Conservation (phyloP, 2,888 invertebrate species). For the Acanthoscelides obtectus region DNA sequence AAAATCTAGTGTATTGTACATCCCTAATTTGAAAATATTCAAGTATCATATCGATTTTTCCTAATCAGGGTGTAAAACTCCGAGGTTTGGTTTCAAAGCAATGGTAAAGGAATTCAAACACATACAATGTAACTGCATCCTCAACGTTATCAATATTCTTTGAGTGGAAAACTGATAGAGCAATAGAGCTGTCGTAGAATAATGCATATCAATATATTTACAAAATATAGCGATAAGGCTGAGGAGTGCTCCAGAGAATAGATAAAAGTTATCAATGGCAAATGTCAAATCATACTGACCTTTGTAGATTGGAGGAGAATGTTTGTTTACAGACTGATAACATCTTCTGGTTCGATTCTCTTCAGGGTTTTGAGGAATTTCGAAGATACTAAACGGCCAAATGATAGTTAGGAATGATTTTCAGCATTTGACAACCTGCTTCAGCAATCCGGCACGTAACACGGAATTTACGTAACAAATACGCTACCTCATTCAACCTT, state of each 20-base stretch:
- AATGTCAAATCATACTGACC: conserved; percentile 35
- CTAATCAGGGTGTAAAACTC: conserved; percentile 9
- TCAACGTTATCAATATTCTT: neutral
- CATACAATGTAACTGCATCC: neutral
- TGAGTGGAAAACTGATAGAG: neutral
- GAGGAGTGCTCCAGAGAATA: neutral
- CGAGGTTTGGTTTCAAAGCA: neutral
- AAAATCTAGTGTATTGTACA: neutral
- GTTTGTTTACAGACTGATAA: conserved; percentile 40
- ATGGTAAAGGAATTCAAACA: neutral
- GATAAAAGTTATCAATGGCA: neutral
- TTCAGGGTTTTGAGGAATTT: conserved; percentile 2
- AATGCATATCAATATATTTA: neutral
- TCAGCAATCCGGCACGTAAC: conserved; percentile 7
- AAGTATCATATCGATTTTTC: conserved; percentile 8
- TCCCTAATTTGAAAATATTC: neutral
- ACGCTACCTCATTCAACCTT: neutral
- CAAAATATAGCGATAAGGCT: neutral
- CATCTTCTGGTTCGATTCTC: conserved; percentile 22
- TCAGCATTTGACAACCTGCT: conserved; percentile 25
- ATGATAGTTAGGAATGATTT: conserved; percentile 16
- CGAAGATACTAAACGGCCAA: conserved; percentile 4
- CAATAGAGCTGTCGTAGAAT: neutral
- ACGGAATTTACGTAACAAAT: conserved; percentile 6
- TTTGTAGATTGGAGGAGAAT: conserved; percentile 35